Percentiles rank a stretch among this genome's conserved stretches.
Conservation (phyloP, 2,797 vertebrate species). For the Sylvilagus floridanus region DNA sequence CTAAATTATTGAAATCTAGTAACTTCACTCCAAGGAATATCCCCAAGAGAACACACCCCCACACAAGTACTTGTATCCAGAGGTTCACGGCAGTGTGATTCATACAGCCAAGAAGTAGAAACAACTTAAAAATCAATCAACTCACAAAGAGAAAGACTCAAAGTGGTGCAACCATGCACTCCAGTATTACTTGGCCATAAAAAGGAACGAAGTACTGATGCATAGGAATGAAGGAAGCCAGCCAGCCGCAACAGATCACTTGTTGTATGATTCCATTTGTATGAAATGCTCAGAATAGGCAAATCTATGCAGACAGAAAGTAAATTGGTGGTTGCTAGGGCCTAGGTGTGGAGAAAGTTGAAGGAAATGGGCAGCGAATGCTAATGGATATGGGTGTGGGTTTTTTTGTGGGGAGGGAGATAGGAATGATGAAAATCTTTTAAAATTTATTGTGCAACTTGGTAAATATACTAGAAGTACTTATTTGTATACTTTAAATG, state of each 20-base stretch:
- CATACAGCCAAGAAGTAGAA: background rate
- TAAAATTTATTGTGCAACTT: background rate
- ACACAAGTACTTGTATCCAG: background rate
- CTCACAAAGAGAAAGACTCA: background rate
- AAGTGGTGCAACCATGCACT: background rate
- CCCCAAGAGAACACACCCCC: background rate
- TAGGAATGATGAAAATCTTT: background rate
- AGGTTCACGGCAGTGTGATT: background rate
- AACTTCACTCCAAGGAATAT: background rate
- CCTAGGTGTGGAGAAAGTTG: background rate
- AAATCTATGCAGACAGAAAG: background rate
- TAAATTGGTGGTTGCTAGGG: background rate
- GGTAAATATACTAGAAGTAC: background rate
- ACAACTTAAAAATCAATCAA: background rate
- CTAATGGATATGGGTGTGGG: background rate
- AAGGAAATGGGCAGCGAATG: background rate
- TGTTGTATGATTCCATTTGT: background rate
- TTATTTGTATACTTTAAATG: background rate
- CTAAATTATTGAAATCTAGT: background rate
- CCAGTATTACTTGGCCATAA: background rate
- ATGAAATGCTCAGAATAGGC: background rate
- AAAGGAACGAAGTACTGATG: background rate
- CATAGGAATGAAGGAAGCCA: background rate
- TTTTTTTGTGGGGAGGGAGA: background rate
- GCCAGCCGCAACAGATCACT: background rate